A percentile compares a stretch with the other conserved stretches of the same genome.
Conservation (phyloP, 1,140 invertebrate species). For the Manduca sexta region DNA sequence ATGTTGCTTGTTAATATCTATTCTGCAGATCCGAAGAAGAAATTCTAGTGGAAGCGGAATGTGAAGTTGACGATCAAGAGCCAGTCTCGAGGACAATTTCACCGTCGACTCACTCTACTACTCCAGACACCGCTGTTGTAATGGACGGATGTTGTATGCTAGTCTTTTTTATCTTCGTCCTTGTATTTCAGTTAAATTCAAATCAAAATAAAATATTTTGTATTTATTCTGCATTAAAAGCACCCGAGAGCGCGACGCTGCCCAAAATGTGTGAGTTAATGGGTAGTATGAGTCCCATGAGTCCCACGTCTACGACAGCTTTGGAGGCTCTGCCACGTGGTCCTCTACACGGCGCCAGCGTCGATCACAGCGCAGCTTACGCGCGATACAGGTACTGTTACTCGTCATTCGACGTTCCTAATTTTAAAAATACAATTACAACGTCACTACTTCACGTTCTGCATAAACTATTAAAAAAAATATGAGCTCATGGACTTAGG, state of each 20-base stretch:
- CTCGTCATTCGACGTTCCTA: no score
- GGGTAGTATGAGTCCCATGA: background rate
- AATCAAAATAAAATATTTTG: no score
- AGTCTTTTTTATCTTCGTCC: background rate
- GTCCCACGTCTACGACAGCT: slow-evolving; percentile 4
- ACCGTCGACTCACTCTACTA: background rate
- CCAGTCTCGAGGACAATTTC: background rate
- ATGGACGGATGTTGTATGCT: slow-evolving; percentile 42
- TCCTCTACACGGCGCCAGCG: slow-evolving; percentile 10
- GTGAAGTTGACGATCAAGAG: background rate
- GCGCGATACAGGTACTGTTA: slow-evolving; percentile 23
- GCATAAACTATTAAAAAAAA: no score
- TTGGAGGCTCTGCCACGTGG: slow-evolving; percentile 15
- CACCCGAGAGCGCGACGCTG: background rate
- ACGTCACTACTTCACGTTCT: no score
- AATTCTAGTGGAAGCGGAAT: background rate
- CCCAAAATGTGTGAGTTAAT: slow-evolving; percentile 23
- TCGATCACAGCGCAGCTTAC: slow-evolving; percentile 20
- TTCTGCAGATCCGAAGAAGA: slow-evolving; percentile 7
- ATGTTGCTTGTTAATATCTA: background rate
- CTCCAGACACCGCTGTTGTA: slow-evolving; percentile 12
- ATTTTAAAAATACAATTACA: no score
- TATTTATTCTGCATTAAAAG: background rate
- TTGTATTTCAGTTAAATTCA: no score
- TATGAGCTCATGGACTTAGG: no score